Evolutionary conservation across 2,113 vertebrate genomes (phyloP), one percentile per base, ranked within the genome.

Genomic region (Lasiurus borealis): DNA sequence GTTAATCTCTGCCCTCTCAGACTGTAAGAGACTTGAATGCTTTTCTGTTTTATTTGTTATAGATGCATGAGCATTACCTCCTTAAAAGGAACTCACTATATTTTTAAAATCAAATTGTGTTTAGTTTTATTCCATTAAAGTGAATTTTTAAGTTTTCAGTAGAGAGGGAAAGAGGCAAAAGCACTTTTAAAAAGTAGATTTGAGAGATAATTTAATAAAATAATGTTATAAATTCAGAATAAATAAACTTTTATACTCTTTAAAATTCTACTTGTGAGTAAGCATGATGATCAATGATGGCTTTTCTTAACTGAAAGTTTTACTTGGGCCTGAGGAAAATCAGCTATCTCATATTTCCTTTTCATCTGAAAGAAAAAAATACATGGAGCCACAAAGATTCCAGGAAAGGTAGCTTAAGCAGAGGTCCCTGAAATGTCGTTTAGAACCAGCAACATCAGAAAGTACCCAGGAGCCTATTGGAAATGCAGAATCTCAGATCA

Each of bases 51-150:
- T 90, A 57, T 77, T 68, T 85, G 36, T 62, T 90, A 80, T 62
- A 88, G 66, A 73, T 83, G 5, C 31, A 21, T 52, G 54, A 86
- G 14, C 54, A 68, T 44, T 34, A 21, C 34, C 71, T 69, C 46
- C 62, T 80, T 87, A 80, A 69, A 82, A 86, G 40, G n/a, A 71
- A 84, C 44, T 92, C 21, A 71, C 54, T 68, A 21, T 84, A 44
- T 52, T 52, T 96, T 62, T 95, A 27, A 10, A 7, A 73, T 87
- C 29, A 87, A 83, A 54, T 91, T 88, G 44, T 82, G 50, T 21
- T 66, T 93, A 82, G 25, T 73, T 92, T 95, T 94, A n/a, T 85
- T n/a, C 59, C 73, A 83, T 95, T 89, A 64, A 89, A 91, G 92
- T 59, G 31, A 78, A 54, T 57, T 27, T 90, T 78, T 59, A 80